A percentile compares a stretch with the other conserved stretches of the same genome.
phyloP scores from a whole-genome alignment of 2,113 vertebrate species.

The Lanius ludovicianus region DNA sequence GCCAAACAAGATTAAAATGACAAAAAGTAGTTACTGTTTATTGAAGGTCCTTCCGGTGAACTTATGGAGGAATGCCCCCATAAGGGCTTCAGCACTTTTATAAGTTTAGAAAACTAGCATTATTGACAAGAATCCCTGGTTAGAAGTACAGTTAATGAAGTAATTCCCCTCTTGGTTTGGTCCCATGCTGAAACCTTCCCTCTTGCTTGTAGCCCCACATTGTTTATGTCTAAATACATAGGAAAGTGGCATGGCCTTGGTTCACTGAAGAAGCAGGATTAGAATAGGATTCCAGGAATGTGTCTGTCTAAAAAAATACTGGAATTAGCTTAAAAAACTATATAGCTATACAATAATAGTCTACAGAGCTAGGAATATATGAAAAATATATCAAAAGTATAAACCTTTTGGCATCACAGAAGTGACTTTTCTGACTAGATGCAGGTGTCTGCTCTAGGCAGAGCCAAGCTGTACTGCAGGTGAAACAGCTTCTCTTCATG shows the following conservation, averaged over 20 bases:
- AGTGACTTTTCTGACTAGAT: background rate
- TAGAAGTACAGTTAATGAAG: background rate
- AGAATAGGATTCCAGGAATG: background rate
- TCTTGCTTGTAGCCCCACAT: background rate
- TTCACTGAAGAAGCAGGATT: background rate
- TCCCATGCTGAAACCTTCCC: background rate
- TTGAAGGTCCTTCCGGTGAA: background rate
- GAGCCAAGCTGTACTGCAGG: background rate
- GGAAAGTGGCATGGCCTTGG: background rate
- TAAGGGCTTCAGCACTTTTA: background rate
- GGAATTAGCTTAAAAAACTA: background rate
- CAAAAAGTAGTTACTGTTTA: background rate
- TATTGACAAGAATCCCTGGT: background rate
- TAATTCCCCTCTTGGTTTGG: background rate
- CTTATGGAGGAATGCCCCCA: background rate
- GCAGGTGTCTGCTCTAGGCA: background rate
- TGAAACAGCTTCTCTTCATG: background rate
- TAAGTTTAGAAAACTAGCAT: background rate
- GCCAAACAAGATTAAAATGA: background rate
- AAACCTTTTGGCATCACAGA: background rate
- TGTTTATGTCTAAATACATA: background rate
- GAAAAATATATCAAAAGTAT: background rate
- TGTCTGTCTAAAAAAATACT: background rate
- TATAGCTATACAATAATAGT: background rate
- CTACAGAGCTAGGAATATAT: background rate